Evolutionary conservation across 2,797 vertebrate species (phyloP).

Genomic region (Knipowitschia caucasica): DNA sequence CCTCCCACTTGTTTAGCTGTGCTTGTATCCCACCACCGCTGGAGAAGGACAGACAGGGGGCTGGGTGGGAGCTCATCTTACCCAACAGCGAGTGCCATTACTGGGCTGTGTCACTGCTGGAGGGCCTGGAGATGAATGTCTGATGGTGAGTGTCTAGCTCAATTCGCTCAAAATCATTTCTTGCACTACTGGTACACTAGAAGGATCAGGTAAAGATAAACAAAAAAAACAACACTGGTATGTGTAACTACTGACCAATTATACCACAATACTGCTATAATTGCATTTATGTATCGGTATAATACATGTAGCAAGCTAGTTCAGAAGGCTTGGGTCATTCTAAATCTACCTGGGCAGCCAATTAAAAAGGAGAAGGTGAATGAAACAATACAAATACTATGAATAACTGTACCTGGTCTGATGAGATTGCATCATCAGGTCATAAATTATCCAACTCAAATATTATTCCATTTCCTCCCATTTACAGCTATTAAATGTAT

Average conservation of each 20-base stretch:
- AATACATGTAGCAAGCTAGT: too few species aligned
- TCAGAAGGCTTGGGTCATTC: too few species aligned
- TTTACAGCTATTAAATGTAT: slow-evolving; percentile 26
- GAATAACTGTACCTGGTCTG: not conserved
- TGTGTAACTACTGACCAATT: too few species aligned
- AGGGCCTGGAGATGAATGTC: slow-evolving; percentile 35
- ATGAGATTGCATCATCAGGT: slow-evolving; percentile 5
- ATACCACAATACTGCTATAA: too few species aligned
- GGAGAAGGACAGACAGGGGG: not conserved
- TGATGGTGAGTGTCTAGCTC: slow-evolving; percentile 50
- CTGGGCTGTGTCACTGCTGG: slow-evolving; percentile 16
- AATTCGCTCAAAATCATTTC: slow-evolving; percentile 9
- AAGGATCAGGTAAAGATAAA: not conserved
- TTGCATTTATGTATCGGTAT: too few species aligned
- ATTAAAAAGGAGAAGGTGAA: too few species aligned
- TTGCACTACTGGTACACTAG: not conserved
- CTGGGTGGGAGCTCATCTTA: not conserved
- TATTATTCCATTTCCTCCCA: slow-evolving; percentile 23
- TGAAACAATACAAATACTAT: not conserved
- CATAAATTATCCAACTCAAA: slow-evolving; percentile 24
- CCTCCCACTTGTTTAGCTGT: slow-evolving; percentile 4
- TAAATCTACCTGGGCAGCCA: too few species aligned
- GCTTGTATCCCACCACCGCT: slow-evolving; percentile 1
- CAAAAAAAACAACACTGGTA: too few species aligned
- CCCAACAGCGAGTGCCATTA: slow-evolving; percentile 1